Evolutionary conservation across 1,140 invertebrate genomes (phyloP).

Genomic region (Drosophila suzukii): DNA sequence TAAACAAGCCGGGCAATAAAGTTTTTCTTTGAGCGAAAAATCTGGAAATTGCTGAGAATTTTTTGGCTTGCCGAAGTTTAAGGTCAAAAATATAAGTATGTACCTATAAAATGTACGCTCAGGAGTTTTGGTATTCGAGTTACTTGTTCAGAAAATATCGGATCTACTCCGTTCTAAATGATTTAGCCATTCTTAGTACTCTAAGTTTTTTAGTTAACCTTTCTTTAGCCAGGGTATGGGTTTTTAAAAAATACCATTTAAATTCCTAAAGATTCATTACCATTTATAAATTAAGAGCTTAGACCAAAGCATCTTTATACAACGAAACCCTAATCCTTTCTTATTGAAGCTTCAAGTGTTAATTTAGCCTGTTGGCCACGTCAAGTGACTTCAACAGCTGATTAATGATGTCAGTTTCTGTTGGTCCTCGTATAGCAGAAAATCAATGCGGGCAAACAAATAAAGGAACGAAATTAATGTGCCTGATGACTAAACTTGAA

Average conservation of each 20-base stretch:
- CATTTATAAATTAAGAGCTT: too few relatives aligned
- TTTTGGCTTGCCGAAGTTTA: neutral
- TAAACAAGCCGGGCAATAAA: neutral
- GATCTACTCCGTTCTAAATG: too few relatives aligned
- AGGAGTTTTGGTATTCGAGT: too few relatives aligned
- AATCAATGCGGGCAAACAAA: slow-evolving; percentile 60
- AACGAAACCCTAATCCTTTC: too few relatives aligned
- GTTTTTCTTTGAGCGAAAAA: neutral
- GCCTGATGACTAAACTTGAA: slow-evolving; percentile 42
- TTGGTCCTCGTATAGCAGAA: slow-evolving; percentile 15
- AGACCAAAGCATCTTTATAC: neutral
- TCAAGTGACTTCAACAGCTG: slow-evolving; percentile 42
- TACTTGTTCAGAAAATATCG: too few relatives aligned
- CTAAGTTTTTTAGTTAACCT: too few relatives aligned
- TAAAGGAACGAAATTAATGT: slow-evolving; percentile 53
- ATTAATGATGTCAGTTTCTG: slow-evolving; percentile 53
- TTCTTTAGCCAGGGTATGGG: too few relatives aligned
- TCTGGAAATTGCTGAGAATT: neutral
- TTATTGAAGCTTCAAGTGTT: slow-evolving; percentile 18
- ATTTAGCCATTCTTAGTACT: too few relatives aligned
- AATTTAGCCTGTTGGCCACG: slow-evolving; percentile 36
- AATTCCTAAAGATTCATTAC: too few relatives aligned
- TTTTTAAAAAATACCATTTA: too few relatives aligned
- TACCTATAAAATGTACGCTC: too few relatives aligned
- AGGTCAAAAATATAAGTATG: neutral